Percentiles rank a stretch among this genome's conserved stretches.
Conservation (phyloP, 1,140 invertebrate genomes). For the Drosophila subobscura region DNA sequence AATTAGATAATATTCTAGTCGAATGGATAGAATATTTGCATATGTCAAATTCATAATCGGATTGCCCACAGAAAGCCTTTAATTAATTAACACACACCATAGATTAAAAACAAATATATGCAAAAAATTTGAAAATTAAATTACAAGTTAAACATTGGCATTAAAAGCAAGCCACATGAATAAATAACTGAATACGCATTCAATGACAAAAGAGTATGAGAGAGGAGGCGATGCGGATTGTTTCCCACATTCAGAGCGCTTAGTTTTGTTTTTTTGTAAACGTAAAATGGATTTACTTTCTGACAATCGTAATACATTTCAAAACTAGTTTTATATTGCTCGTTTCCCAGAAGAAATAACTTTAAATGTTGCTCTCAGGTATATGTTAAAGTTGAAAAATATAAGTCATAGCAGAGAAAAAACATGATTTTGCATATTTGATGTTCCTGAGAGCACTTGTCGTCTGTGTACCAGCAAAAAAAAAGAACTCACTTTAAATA, state of each 20-base stretch:
- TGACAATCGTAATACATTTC: too few relatives aligned
- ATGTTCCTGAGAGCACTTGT: slow-evolving; percentile 9
- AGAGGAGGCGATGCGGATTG: too few relatives aligned
- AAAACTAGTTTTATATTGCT: too few relatives aligned
- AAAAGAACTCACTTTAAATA: slow-evolving; percentile 45
- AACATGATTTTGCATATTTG: slow-evolving; percentile 34
- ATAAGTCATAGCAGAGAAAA: background rate
- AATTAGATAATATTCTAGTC: background rate
- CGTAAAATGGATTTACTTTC: too few relatives aligned
- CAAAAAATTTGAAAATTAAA: background rate
- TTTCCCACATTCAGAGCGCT: too few relatives aligned
- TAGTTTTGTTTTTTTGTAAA: too few relatives aligned
- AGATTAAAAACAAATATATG: slow-evolving; percentile 18
- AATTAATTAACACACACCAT: slow-evolving; percentile 42
- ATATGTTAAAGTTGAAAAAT: background rate
- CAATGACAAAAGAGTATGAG: too few relatives aligned
- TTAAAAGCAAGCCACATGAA: slow-evolving; percentile 5
- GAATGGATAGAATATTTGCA: slow-evolving; percentile 5
- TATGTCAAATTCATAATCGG: slow-evolving; percentile 26
- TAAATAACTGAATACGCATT: slow-evolving; percentile 39
- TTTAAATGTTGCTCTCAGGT: background rate
- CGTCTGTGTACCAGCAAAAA: background rate
- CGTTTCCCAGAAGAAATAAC: background rate
- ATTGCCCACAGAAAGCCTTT: slow-evolving; percentile 5
- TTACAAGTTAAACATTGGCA: background rate